These are phyloP conservation scores for Drosophila seguyi DNA, from an alignment of 1,140 invertebrate genomes.

Conservation along the genomic window DNA sequence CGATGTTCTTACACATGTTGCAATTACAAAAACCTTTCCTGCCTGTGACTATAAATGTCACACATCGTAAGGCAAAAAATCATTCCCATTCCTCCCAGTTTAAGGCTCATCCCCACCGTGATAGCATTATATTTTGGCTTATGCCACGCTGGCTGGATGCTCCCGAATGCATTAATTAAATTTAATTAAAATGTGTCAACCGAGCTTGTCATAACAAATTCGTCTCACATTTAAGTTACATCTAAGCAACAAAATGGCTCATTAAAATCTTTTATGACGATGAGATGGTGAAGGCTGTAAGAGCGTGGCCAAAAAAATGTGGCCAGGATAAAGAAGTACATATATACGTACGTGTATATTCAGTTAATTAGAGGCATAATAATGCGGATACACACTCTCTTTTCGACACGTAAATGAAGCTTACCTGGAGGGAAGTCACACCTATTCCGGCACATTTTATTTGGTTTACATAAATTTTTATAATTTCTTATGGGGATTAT, in stretches of 20 bases:
- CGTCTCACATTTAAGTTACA: slow-evolving; percentile 56
- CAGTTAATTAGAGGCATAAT: slow-evolving; percentile 76
- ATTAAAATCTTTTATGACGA: slow-evolving; percentile 83
- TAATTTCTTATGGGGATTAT: too few species aligned
- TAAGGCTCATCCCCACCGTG: slow-evolving; percentile 18
- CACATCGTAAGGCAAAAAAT: slow-evolving; percentile 41
- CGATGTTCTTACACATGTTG: slow-evolving; percentile 42
- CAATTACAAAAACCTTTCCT: slow-evolving; percentile 44
- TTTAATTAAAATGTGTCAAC: slow-evolving; percentile 84
- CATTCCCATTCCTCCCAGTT: background rate
- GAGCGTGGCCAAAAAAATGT: slow-evolving; percentile 50
- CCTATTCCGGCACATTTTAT: background rate
- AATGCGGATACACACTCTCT: slow-evolving; percentile 47
- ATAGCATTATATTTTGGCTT: slow-evolving; percentile 39
- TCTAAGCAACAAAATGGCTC: slow-evolving; percentile 59
- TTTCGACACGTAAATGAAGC: slow-evolving; percentile 11
- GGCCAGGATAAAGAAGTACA: background rate
- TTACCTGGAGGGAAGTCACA: slow-evolving; percentile 35
- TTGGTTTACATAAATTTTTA: too few species aligned
- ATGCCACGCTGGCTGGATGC: slow-evolving; percentile 16
- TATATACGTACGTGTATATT: slow-evolving; percentile 36
- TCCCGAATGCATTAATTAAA: slow-evolving; percentile 77
- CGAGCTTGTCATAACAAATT: slow-evolving; percentile 82
- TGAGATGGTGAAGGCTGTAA: slow-evolving; percentile 60
- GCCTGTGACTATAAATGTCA: slow-evolving; percentile 46